These are phyloP conservation scores for Helicoverpa zea DNA, from an alignment of 1,140 invertebrate species.

Conservation along the genomic window DNA sequence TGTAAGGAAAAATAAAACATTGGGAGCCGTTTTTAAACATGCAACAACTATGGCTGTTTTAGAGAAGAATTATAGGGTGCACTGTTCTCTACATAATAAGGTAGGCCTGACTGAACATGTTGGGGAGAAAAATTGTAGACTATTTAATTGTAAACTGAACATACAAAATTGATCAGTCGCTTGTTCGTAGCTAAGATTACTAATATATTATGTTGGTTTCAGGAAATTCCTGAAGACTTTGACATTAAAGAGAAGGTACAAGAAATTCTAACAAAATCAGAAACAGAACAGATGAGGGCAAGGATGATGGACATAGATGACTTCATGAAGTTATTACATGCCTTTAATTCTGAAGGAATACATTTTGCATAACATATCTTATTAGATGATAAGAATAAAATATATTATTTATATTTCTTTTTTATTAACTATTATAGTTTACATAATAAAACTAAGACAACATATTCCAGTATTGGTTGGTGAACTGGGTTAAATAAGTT, in stretches of 20 bases:
- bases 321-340: slow-evolving; percentile 95
- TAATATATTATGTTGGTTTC: slow-evolving; percentile 64
- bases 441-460: slow-evolving; percentile 17
- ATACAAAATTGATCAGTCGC: no score
- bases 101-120: slow-evolving; percentile 82
- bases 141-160: not conserved
- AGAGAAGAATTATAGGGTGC: slow-evolving; percentile 97
- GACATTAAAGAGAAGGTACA: slow-evolving; percentile 95
- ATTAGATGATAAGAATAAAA: slow-evolving; percentile 9
- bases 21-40: slow-evolving; percentile 95
- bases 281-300: slow-evolving; percentile 94
- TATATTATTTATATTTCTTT: not conserved
- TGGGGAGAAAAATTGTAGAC: not conserved
- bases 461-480: slow-evolving; percentile 4
- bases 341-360: slow-evolving; percentile 96
- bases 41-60: slow-evolving; percentile 93
- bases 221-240: slow-evolving; percentile 94
- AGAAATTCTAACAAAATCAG: slow-evolving; percentile 89
- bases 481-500: not conserved
- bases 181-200: no score
- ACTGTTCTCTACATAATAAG: slow-evolving; percentile 95
- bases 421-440: slow-evolving; percentile 38
- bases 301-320: slow-evolving; percentile 98
- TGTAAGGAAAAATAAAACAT: slow-evolving; percentile 97
- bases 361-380: slow-evolving; percentile 90